Conservation (phyloP, 2,888 invertebrate genomes). For the Cosmia pyralina region DNA sequence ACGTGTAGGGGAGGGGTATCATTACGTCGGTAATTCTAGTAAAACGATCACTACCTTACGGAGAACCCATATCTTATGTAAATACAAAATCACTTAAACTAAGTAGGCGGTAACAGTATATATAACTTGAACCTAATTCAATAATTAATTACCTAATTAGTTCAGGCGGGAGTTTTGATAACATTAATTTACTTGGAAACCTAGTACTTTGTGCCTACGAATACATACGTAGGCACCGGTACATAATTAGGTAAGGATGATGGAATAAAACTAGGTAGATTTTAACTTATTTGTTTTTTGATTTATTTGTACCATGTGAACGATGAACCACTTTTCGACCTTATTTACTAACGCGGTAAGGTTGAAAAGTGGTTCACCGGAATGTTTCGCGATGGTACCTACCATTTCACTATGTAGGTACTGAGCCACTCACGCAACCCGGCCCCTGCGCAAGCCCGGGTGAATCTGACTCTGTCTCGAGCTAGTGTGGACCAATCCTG, state of each 20-base stretch:
- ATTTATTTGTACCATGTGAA: too few species aligned
- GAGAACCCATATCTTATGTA: constrained; percentile 23
- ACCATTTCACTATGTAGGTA: not conserved
- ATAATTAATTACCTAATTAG: constrained; percentile 55
- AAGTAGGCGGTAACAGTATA: constrained; percentile 31
- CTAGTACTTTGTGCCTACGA: constrained; percentile 1
- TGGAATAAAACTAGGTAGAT: not conserved
- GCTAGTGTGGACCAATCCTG: too few species aligned
- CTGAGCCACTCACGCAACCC: too few species aligned
- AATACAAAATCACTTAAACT: constrained; percentile 41
- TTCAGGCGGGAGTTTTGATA: constrained; percentile 23
- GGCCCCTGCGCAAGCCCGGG: too few species aligned
- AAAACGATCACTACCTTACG: constrained; percentile 3
- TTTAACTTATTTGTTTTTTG: not conserved
- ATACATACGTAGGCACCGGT: not conserved
- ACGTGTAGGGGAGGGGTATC: not conserved
- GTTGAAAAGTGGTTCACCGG: too few species aligned
- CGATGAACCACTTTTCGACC: too few species aligned
- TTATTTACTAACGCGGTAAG: too few species aligned
- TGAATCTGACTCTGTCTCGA: too few species aligned
- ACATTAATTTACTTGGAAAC: constrained; percentile 25
- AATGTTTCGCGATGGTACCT: too few species aligned
- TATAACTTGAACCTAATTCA: constrained; percentile 42
- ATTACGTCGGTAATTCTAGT: constrained; percentile 1
- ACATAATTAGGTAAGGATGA: constrained; percentile 5